Percentiles rank a stretch among this genome's conserved stretches.
Conservation (phyloP, 2,797 vertebrate genomes). For the Darevskia mixta region DNA sequence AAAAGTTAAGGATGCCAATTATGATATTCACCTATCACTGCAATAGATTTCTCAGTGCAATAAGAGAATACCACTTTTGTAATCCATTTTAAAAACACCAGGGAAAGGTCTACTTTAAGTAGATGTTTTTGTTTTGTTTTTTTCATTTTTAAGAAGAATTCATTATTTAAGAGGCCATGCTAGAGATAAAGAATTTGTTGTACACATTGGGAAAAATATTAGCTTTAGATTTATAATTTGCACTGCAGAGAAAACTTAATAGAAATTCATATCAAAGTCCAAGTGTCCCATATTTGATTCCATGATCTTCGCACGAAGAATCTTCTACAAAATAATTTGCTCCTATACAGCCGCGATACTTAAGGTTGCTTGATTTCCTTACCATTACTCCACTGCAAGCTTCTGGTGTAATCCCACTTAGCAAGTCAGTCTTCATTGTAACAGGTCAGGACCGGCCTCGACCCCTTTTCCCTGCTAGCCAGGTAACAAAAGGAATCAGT, state of each 20-base stretch:
- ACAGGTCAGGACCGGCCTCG: conserved; percentile 93
- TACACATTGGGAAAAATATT: conserved; percentile 85
- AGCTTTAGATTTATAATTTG: conserved; percentile 89
- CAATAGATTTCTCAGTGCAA: conserved; percentile 81
- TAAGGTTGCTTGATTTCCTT: conserved; percentile 92
- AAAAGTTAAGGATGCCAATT: conserved; percentile 83
- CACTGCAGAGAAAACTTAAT: conserved; percentile 90
- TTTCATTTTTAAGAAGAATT: conserved; percentile 76
- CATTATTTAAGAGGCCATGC: conserved; percentile 87
- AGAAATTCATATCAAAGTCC: conserved; percentile 89
- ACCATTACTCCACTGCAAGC: conserved; percentile 92
- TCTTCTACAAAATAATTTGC: conserved; percentile 88
- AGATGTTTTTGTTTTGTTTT: conserved; percentile 77
- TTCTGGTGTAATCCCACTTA: conserved; percentile 93
- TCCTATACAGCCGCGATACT: conserved; percentile 93
- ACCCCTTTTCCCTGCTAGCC: conserved; percentile 97
- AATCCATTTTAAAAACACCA: conserved; percentile 80
- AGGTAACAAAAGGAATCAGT: conserved; percentile 98
- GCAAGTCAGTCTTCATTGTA: conserved; percentile 95
- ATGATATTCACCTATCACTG: conserved; percentile 81
- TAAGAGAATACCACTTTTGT: conserved; percentile 84
- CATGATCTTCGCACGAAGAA: conserved; percentile 87
- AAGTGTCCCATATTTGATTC: conserved; percentile 87
- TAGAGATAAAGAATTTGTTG: conserved; percentile 85
- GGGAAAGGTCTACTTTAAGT: conserved; percentile 86